These are phyloP conservation scores for Podiceps cristatus DNA, from an alignment of 2,113 vertebrate species.

Conservation along the genomic window DNA sequence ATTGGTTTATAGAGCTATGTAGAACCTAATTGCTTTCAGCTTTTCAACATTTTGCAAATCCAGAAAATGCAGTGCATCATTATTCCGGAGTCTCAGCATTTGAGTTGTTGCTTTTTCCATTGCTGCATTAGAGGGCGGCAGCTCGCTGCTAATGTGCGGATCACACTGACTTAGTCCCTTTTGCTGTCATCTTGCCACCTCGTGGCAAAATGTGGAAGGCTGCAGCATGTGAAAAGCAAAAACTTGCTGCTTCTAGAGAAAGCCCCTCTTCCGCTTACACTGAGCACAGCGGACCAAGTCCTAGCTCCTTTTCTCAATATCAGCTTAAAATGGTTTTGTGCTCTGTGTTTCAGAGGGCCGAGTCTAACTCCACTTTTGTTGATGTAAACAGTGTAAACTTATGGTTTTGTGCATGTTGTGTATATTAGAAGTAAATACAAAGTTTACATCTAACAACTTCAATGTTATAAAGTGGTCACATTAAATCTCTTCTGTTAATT, in stretches of 20 bases:
- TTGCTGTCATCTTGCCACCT: constrained; percentile 52
- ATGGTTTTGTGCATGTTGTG: neutral
- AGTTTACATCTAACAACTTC: neutral
- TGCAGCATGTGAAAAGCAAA: neutral
- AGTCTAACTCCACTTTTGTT: neutral
- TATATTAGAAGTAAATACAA: neutral
- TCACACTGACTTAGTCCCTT: neutral
- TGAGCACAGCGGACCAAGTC: neutral
- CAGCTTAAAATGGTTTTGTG: neutral
- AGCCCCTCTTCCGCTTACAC: neutral
- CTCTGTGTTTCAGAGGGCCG: neutral
- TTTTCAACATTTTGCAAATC: neutral
- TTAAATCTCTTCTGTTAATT: neutral
- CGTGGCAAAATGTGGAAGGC: constrained; percentile 10
- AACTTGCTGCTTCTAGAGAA: neutral
- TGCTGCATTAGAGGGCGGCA: neutral
- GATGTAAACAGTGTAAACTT: neutral
- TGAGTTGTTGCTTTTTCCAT: neutral
- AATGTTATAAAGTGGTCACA: neutral
- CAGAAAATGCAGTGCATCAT: neutral
- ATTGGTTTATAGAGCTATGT: neutral
- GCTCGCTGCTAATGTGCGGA: neutral
- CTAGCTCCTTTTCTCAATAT: neutral
- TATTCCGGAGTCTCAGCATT: neutral
- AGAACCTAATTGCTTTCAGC: neutral